A percentile compares a stretch with the other conserved stretches of the same genome.
Conservation (phyloP, 2,888 invertebrate genomes). For the Drosophila putrida region DNA sequence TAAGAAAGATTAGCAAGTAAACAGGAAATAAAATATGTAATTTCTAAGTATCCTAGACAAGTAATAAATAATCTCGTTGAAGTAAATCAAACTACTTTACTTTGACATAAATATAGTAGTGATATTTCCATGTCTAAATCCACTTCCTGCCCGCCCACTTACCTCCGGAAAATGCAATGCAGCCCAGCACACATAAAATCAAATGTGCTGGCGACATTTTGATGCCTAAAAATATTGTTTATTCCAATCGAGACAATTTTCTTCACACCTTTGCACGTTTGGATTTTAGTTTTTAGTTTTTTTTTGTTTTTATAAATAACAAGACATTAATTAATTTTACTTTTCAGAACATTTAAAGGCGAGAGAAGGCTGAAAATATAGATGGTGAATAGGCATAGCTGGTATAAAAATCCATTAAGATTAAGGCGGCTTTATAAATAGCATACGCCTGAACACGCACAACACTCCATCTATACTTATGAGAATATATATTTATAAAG, state of each 20-base stretch:
- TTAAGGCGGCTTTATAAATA: slow-evolving; percentile 71
- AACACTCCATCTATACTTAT: slow-evolving; percentile 38
- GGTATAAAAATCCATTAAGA: slow-evolving; percentile 64
- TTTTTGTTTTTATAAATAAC: slow-evolving; percentile 46
- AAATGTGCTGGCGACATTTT: slow-evolving; percentile 66
- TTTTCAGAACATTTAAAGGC: slow-evolving; percentile 34
- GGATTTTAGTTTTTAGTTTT: slow-evolving; percentile 13
- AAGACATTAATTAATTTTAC: slow-evolving; percentile 57
- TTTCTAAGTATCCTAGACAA: not conserved
- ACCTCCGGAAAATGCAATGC: slow-evolving; percentile 66
- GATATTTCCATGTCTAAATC: not conserved
- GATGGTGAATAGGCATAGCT: slow-evolving; percentile 41
- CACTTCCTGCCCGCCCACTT: slow-evolving; percentile 40
- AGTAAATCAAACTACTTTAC: not conserved
- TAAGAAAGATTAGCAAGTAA: slow-evolving; percentile 23
- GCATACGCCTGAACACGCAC: slow-evolving; percentile 40
- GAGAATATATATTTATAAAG: slow-evolving; percentile 2
- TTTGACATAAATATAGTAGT: not conserved
- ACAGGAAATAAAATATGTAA: not conserved
- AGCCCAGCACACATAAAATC: slow-evolving; percentile 61
- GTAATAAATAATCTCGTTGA: not conserved
- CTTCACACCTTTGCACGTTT: slow-evolving; percentile 55
- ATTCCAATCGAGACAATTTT: slow-evolving; percentile 28
- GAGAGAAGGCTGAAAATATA: slow-evolving; percentile 58
- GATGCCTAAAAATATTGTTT: slow-evolving; percentile 41